Conservation (phyloP, 2,113 vertebrate species). For the Grantiella picta region DNA sequence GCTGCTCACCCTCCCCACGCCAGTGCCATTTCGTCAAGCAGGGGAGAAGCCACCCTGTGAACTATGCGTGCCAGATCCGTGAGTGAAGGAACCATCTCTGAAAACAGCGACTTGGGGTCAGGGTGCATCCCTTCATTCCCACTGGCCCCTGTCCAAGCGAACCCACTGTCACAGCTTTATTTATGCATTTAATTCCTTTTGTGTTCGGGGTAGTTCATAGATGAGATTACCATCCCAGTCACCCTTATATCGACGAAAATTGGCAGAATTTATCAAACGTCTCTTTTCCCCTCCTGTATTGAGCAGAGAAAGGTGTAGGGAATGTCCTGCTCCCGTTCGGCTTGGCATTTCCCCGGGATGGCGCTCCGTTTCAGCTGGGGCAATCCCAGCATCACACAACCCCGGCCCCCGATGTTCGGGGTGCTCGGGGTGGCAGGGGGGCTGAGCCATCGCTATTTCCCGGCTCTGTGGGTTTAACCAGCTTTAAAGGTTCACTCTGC, state of each 20-base stretch:
- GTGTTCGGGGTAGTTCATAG: neutral
- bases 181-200: neutral
- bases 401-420: rapidly evolving
- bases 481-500: neutral
- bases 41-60: neutral
- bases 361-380: neutral
- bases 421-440: too few species aligned
- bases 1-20: neutral
- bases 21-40: neutral
- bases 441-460: neutral
- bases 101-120: neutral
- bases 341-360: neutral
- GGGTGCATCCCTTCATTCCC: too few species aligned
- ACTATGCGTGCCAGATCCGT: neutral
- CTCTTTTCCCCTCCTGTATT: rapidly evolving
- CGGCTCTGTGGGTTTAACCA: neutral
- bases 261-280: neutral
- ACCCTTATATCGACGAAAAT: neutral
- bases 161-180: neutral
- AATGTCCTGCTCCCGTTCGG: neutral
- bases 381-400: neutral
- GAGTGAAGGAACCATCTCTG: neutral
- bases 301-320: neutral
- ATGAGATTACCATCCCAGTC: neutral
- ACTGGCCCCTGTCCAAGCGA: neutral